Evolutionary conservation across 2,797 vertebrate genomes (phyloP), one percentile per base, ranked within the genome.

Genomic region (Dipus sagitta): DNA sequence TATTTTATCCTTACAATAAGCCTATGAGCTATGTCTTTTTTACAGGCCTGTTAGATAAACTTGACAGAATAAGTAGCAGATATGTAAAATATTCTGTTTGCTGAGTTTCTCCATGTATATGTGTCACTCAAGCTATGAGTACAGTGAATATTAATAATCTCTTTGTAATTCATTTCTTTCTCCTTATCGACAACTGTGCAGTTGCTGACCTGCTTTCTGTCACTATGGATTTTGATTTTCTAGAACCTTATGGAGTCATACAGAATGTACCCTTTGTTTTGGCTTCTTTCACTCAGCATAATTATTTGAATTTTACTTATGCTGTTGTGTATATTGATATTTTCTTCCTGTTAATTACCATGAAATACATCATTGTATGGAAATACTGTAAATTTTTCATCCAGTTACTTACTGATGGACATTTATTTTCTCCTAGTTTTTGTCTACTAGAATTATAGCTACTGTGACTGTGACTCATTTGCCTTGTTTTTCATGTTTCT

Each of bases 171-270:
- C 71, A 65, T 81, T 92, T 79, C 67, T 96, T 92, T 20, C 8
- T 95, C 26, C 23, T 68, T 2, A 32, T 92, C 79, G 77, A 2
- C 88, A 78, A 54, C 26, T 52, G 17, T 47, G 32, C 47, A 68
- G 0, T 91, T 89, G 26, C 90, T 75, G 34, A n/a, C 93, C 89
- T 96, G 95, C 77, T 94, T 91, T 96, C 47, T 93, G 15, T 93
- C 93, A 86, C 47, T 65, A 6, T 24, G 52, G 42, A 90, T 70
- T 90, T 90, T 82, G 47, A 68, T 94, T 93, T 93, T 86, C 86
- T 92, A 76, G 54, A 86, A 47, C 72, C 78, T 83, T 71, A 20
- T 79, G 70, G 38, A 62, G 13, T 90, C 60, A 32, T 81, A 52
- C n/a, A 89, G 17, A 52, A 6, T 42, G 28, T 62, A 60, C 11